Evolutionary conservation across 2,888 invertebrate genomes (phyloP).

Genomic region (Papilio protenor): DNA sequence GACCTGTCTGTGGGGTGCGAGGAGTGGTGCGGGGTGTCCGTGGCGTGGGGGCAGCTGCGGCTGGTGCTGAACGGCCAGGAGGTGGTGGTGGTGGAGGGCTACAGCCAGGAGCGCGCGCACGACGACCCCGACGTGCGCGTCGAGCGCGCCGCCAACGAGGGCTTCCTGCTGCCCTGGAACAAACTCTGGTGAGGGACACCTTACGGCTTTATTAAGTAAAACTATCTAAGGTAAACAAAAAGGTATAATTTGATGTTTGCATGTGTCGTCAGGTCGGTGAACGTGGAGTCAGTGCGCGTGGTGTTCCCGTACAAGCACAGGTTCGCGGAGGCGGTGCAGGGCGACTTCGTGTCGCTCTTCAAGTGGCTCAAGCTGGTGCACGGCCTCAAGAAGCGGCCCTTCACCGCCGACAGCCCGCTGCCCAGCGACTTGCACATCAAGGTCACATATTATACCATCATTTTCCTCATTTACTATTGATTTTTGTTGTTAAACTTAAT

Average conservation of each 20-base stretch:
- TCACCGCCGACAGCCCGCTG: slow-evolving; percentile 88
- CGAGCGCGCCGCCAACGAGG: slow-evolving; percentile 90
- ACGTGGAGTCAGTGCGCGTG: slow-evolving; percentile 86
- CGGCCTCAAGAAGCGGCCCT: slow-evolving; percentile 86
- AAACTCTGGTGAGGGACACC: slow-evolving; percentile 85
- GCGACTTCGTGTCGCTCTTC: slow-evolving; percentile 94
- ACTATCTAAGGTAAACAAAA: neutral
- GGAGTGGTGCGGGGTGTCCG: slow-evolving; percentile 68
- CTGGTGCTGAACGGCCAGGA: slow-evolving; percentile 89
- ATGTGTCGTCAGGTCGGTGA: slow-evolving; percentile 75
- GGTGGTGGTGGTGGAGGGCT: slow-evolving; percentile 88
- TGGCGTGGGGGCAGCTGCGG: slow-evolving; percentile 74
- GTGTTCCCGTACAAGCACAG: slow-evolving; percentile 95
- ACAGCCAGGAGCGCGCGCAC: slow-evolving; percentile 84
- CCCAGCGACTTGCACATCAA: slow-evolving; percentile 96
- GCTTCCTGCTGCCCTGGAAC: slow-evolving; percentile 88
- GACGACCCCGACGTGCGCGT: slow-evolving; percentile 87
- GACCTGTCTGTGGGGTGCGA: slow-evolving; percentile 75
- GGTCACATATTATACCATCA: slow-evolving; percentile 75
- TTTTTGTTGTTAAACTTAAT: neutral
- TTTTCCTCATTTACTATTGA: neutral
- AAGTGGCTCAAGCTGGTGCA: slow-evolving; percentile 98
- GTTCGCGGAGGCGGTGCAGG: slow-evolving; percentile 94
- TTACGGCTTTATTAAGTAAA: neutral
- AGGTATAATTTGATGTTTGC: neutral